Evolutionary conservation across 37 sponge, comb jelly and placozoan species (phyloP), one percentile per base, ranked within the genome.

Genomic region (Hormiphora californensis): DNA sequence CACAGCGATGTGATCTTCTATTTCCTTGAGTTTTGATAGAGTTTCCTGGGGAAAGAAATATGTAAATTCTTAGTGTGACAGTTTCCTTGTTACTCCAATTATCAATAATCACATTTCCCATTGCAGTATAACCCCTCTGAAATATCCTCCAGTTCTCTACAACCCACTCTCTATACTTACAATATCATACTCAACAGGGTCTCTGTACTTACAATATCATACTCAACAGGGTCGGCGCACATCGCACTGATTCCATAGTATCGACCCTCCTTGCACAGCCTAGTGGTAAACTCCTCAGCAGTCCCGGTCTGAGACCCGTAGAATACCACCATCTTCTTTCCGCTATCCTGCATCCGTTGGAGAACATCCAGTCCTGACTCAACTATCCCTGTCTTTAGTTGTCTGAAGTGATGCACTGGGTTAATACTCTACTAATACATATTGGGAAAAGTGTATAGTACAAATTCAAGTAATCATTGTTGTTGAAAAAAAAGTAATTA

Each of bases 281-380:
- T 89, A 23, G 89, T 32, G 2, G 98, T 91, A 91, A 94, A 97
- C 69, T 93, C 95, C 38, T 94, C 98, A 62, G 95, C 98, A 0
- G 98, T 97, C 0, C 98, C 98, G 27, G 98, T 97, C 85, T 97
- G 98, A 8, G 98, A 97, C 0, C 98, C 98, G 59, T 94, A 97
- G 73, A 97, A 93, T 39, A 97, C 91, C n/a, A 94, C 91, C 63
- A 94, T 91, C 85, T 53, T 5, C 85, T 85, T 85, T n/a, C 86
- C 68, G 25, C 68, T 65, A 12, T 8, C 38, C 31, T 27, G 31
- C 68, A 65, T 65, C 39, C 68, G 12, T 4, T 65, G 19, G 7
- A 33, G 39, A 5, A 65, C 35, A 21, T 65, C 25, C 35, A 31
- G 68, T 17, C 68, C 68, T 3, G 68, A 25, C 19, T 33, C 68